Evolutionary conservation across 2,113 vertebrate genomes (phyloP), one percentile per base, ranked within the genome.

Genomic region (Prochilodus magdalenae): DNA sequence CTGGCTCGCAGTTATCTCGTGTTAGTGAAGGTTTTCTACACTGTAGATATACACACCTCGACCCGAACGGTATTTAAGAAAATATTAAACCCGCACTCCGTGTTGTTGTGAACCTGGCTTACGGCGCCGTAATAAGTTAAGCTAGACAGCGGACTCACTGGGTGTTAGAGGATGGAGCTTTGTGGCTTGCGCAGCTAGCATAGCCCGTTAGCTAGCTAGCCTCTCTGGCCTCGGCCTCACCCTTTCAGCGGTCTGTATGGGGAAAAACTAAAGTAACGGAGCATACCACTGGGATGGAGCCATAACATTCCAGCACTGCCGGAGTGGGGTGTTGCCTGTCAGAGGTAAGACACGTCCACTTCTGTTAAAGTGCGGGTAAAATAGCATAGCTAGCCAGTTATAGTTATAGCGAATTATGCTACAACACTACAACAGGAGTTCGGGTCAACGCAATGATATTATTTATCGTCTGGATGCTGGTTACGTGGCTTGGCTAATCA

Each of bases 271-370:
- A 55, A 55, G 20, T 62, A 80, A 63, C 67, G 57, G 55, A 80
- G 47, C 53, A 15, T 16, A 24, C 18, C 57, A 40, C 15, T 24
- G 70, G 24, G 79, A 73, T 81, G 79, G 13, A 55, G 71, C 59
- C 15, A 13, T 66, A 55, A 74, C 79, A 73, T 81, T 81, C 79
- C 71, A 66, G 51, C 71, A 66, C 44, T 81, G 22, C n/a, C 62
- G 20, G 60, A n/a, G 59, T 73, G 59, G 79, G 47, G 59, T 62
- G 57, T 22, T 74, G 71, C 11, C 51, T 74, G 47, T 20, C 53
- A 74, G 8, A 65, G 71, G 79, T 81, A 65, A 65, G 79, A 40
- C 40, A 44, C 11, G 40, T 44, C 40, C 40, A 44, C 40, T 44
- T 44, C 40, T 10, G 11, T 44, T 44, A 44, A 44, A 44, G 40